Percentiles rank a stretch among this genome's conserved stretches.
Evolutionary conservation across 2,797 vertebrate species (phyloP).

Genomic region (Garrulus glandarius): DNA sequence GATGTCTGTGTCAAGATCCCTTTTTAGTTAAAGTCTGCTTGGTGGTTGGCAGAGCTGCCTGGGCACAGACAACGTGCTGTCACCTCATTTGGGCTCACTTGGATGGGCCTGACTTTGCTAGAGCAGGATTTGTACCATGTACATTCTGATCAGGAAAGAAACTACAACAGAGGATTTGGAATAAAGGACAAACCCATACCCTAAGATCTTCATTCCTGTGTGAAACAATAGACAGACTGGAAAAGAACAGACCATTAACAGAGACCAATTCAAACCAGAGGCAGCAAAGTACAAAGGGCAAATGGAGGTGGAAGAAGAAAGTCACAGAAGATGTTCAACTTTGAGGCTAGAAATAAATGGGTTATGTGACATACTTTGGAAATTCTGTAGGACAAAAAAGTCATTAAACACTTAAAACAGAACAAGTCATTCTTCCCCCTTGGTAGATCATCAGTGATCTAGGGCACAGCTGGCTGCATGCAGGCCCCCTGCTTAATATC

Average conservation of each 20-base stretch:
- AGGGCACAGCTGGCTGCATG: neutral
- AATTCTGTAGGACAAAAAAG: neutral
- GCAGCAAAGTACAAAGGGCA: neutral
- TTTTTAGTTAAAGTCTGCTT: neutral
- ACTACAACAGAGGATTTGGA: neutral
- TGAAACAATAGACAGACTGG: neutral
- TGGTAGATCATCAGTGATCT: neutral
- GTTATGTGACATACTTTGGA: slow-evolving; percentile 21
- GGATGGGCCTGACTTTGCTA: neutral
- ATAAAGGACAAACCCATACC: neutral
- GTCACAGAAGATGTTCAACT: neutral
- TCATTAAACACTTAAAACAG: slow-evolving; percentile 29
- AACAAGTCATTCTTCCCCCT: neutral
- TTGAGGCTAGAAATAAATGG: slow-evolving; percentile 12
- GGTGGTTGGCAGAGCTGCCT: neutral
- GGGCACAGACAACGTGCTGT: neutral
- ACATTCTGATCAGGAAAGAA: neutral
- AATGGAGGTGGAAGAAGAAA: slow-evolving; percentile 18
- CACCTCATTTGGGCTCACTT: neutral
- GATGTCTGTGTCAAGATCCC: neutral
- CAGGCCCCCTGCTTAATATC: neutral
- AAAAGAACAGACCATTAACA: neutral
- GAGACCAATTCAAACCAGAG: neutral
- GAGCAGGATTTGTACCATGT: neutral
- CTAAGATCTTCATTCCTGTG: neutral